A percentile compares a stretch with the other conserved stretches of the same genome.
phyloP scores from a whole-genome alignment of 2,888 invertebrate genomes.

The Charanyca ferruginea region DNA sequence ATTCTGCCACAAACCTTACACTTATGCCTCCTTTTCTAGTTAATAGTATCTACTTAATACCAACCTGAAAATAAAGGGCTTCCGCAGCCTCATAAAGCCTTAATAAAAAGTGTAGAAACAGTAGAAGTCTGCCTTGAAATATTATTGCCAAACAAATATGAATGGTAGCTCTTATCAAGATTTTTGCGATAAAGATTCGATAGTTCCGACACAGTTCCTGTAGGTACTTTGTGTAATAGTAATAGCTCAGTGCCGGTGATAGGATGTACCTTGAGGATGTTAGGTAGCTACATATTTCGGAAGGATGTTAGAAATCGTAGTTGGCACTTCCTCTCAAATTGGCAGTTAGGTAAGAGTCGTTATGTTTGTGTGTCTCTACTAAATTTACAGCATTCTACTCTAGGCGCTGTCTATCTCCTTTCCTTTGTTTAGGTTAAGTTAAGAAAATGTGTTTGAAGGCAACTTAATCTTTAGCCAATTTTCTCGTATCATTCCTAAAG shows the following conservation, averaged over 20 bases:
- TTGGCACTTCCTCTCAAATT: slow-evolving; percentile 70
- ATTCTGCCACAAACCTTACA: not conserved
- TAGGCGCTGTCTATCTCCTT: slow-evolving; percentile 1
- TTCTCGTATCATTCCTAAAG: slow-evolving; percentile 2
- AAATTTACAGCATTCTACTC: slow-evolving; percentile 3
- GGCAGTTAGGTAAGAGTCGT: slow-evolving; percentile 29
- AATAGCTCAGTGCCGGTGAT: slow-evolving; percentile 69
- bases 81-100: no score
- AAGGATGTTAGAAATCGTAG: slow-evolving; percentile 85
- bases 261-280: slow-evolving; percentile 67
- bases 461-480: slow-evolving; percentile 19
- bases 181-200: slow-evolving; percentile 54
- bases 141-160: slow-evolving; percentile 51
- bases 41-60: not conserved
- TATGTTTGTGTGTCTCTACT: slow-evolving; percentile 27
- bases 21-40: not conserved
- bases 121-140: slow-evolving; percentile 40
- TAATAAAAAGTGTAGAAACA: slow-evolving; percentile 15
- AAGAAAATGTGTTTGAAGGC: slow-evolving; percentile 2
- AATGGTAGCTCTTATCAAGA: slow-evolving; percentile 55
- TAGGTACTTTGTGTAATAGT: slow-evolving; percentile 67
- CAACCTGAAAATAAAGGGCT: not conserved
- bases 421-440: slow-evolving; percentile 17
- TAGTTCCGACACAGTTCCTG: slow-evolving; percentile 54
- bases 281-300: slow-evolving; percentile 68